Percentiles rank a stretch among this genome's conserved stretches.
These are phyloP conservation scores for Pseudococcus viburni DNA, from an alignment of 2,888 invertebrate genomes.

Conservation along the genomic window DNA sequence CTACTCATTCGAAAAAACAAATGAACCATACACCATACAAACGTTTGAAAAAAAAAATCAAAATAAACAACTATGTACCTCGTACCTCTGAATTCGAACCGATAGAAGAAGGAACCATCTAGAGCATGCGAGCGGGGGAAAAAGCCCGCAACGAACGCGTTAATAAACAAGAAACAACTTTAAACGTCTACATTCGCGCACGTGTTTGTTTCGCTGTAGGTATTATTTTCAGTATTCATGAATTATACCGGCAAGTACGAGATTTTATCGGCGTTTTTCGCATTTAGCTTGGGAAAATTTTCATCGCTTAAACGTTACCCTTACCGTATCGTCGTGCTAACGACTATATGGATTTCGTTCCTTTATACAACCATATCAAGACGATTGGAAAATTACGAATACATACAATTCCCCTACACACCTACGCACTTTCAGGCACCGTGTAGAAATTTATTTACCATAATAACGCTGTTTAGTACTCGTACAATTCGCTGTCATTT, in stretches of 20 bases:
- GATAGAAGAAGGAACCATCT: too few relatives aligned
- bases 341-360: constrained; percentile 7
- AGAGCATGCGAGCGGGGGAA: neutral
- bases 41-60: too few relatives aligned
- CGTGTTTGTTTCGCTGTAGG: neutral
- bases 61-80: too few relatives aligned
- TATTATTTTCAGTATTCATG: constrained; percentile 28
- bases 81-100: too few relatives aligned
- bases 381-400: neutral
- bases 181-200: neutral
- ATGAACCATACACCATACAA: too few relatives aligned
- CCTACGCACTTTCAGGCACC: neutral
- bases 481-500: constrained; percentile 24
- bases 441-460: constrained; percentile 33
- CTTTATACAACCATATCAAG: neutral
- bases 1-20: too few relatives aligned
- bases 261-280: constrained; percentile 7
- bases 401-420: neutral
- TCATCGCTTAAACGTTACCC: constrained; percentile 11
- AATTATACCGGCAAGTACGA: neutral
- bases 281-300: neutral
- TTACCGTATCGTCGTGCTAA: neutral
- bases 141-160: neutral
- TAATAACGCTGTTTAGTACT: neutral
- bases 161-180: constrained; percentile 13